Evolutionary conservation across 2,113 vertebrate genomes (phyloP).

Genomic region (Scartelaos histophorus): DNA sequence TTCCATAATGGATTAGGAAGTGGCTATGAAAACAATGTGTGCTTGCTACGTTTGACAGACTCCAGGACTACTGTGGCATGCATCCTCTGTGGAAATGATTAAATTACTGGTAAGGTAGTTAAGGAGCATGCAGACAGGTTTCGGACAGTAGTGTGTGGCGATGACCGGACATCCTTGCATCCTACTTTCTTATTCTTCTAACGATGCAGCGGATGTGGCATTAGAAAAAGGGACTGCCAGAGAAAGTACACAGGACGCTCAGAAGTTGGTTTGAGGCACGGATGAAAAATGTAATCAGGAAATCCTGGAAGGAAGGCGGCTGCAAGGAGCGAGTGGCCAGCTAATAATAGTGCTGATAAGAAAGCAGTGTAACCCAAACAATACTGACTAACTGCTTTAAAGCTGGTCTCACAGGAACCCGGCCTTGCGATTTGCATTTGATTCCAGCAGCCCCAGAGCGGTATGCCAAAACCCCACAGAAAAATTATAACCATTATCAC

Average conservation of each 20-base stretch:
- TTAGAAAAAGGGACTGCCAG: constrained; percentile 38
- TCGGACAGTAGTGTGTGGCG: constrained; percentile 24
- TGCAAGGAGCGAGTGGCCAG: constrained; percentile 48
- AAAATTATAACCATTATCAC: constrained; percentile 36
- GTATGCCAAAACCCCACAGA: constrained; percentile 30
- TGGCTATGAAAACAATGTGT: constrained; percentile 25
- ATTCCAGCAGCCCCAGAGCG: constrained; percentile 20
- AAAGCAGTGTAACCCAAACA: constrained; percentile 62
- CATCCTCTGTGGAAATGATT: constrained; percentile 55
- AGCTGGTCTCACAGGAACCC: constrained; percentile 48
- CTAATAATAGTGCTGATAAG: constrained; percentile 75
- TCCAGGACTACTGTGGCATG: constrained; percentile 1
- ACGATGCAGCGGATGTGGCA: constrained; percentile 40
- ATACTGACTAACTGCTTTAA: constrained; percentile 55
- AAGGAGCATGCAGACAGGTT: constrained; percentile 45
- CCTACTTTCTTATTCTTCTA: constrained; percentile 41
- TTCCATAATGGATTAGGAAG: constrained; percentile 30
- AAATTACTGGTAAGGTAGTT: constrained; percentile 54
- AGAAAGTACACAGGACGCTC: constrained; percentile 51
- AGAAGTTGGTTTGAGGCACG: constrained; percentile 32
- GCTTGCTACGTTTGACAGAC: constrained; percentile 40
- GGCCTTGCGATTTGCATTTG: constrained; percentile 37
- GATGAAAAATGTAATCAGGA: constrained; percentile 70
- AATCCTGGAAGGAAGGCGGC: constrained; percentile 70
- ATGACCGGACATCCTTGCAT: constrained; percentile 38